Evolutionary conservation across 1,140 invertebrate genomes (phyloP).

Genomic region (Drosophila neocordata): DNA sequence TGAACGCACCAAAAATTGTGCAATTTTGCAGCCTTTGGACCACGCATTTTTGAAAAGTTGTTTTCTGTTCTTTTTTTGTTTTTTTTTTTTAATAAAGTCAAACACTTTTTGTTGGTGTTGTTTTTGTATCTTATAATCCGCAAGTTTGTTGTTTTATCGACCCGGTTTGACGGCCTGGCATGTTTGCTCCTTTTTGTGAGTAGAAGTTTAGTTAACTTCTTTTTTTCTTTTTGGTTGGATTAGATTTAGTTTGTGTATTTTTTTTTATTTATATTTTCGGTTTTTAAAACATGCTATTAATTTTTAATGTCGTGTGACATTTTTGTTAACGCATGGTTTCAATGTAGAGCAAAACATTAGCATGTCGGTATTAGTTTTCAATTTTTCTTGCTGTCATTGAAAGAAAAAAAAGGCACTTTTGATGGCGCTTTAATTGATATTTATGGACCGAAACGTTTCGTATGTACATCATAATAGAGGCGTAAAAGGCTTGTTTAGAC

Average conservation of each 20-base stretch:
- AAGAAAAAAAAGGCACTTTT: constrained; percentile 34
- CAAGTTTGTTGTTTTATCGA: constrained; percentile 58
- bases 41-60: constrained; percentile 74
- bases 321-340: constrained; percentile 64
- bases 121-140: constrained; percentile 41
- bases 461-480: constrained; percentile 57
- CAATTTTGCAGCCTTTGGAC: constrained; percentile 49
- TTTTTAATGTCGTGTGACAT: constrained; percentile 73
- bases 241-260: constrained; percentile 23
- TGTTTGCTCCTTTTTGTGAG: constrained; percentile 49
- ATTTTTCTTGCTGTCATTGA: constrained; percentile 63
- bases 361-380: constrained; percentile 61
- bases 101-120: constrained; percentile 37
- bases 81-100: constrained; percentile 57
- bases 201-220: constrained; percentile 35
- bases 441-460: constrained; percentile 46
- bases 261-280: constrained; percentile 27
- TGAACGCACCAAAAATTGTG: constrained; percentile 66
- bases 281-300: constrained; percentile 62
- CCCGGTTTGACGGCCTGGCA: constrained; percentile 65
- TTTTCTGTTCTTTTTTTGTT: constrained; percentile 70
- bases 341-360: constrained; percentile 75
- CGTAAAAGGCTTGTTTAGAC: constrained; percentile 32
- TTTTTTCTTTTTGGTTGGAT: constrained; percentile 23
- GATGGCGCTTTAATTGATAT: constrained; percentile 68